phyloP scores from a whole-genome alignment of 1,140 invertebrate species.

The Drosophila varians region DNA sequence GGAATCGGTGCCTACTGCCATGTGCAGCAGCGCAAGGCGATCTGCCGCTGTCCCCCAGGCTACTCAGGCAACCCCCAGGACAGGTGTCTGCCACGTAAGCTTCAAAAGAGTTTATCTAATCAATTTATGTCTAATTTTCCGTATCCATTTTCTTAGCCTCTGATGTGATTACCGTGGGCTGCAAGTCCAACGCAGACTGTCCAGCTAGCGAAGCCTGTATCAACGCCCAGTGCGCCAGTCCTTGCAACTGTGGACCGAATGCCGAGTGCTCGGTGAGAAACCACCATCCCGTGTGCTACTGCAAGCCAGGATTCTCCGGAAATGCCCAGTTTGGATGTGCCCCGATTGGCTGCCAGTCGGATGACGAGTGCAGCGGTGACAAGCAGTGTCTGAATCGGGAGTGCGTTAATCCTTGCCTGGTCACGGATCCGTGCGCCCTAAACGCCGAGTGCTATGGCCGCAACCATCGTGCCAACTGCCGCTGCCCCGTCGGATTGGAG shows the following conservation, averaged over 20 bases:
- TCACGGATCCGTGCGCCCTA: slow-evolving; percentile 91
- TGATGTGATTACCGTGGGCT: slow-evolving; percentile 87
- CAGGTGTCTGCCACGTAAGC: slow-evolving; percentile 91
- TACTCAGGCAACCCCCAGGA: slow-evolving; percentile 90
- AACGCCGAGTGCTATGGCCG: slow-evolving; percentile 92
- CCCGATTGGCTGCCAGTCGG: slow-evolving; percentile 92
- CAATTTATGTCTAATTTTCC: background rate
- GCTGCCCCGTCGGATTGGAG: slow-evolving; percentile 88
- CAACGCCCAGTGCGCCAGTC: slow-evolving; percentile 90
- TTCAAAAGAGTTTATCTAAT: rapidly evolving
- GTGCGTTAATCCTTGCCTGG: slow-evolving; percentile 91
- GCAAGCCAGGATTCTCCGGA: slow-evolving; percentile 90
- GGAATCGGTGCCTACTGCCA: slow-evolving; percentile 91
- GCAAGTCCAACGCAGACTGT: slow-evolving; percentile 91
- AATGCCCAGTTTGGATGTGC: slow-evolving; percentile 92
- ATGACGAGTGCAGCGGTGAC: slow-evolving; percentile 90
- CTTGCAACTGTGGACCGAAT: slow-evolving; percentile 93
- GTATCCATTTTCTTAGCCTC: slow-evolving; percentile 82
- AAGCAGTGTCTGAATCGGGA: slow-evolving; percentile 92
- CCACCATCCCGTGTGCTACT: slow-evolving; percentile 93
- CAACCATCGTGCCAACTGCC: slow-evolving; percentile 90
- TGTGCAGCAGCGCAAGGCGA: slow-evolving; percentile 88
- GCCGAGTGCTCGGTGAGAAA: slow-evolving; percentile 91
- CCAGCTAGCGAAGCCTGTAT: slow-evolving; percentile 91
- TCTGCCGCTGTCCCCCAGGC: slow-evolving; percentile 91